phyloP scores from a whole-genome alignment of 2,797 vertebrate genomes.

The Cuculus canorus region DNA sequence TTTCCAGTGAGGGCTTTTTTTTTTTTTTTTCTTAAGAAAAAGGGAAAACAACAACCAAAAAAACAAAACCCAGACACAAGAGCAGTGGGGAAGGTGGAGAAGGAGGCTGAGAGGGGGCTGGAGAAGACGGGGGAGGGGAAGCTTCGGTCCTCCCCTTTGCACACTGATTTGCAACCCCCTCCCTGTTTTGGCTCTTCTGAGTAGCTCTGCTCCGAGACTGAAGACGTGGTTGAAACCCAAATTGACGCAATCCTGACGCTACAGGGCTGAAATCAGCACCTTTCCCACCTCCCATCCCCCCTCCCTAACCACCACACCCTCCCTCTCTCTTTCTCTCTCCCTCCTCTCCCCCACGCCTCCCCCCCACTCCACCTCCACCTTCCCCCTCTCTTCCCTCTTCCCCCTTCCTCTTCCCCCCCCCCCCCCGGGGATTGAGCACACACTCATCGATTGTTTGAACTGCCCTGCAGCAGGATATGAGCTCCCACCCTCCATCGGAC shows the following conservation, averaged over 20 bases:
- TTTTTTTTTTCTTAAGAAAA: too few relatives aligned
- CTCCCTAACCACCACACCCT: neutral
- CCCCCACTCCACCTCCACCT: constrained; percentile 45
- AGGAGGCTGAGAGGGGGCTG: neutral
- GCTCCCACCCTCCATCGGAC: constrained; percentile 16
- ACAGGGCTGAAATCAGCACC: constrained; percentile 85
- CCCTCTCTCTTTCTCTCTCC: neutral
- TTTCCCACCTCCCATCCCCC: constrained; percentile 46
- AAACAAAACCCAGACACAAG: neutral
- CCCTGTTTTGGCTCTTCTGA: constrained; percentile 81
- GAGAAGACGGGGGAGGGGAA: constrained; percentile 34
- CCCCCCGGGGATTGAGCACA: constrained; percentile 67
- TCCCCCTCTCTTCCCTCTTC: neutral
- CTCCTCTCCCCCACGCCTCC: neutral
- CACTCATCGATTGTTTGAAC: constrained; percentile 81
- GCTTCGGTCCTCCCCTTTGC: constrained; percentile 53
- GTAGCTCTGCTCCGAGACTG: constrained; percentile 72
- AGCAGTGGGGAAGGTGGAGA: neutral
- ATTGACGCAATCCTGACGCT: constrained; percentile 97
- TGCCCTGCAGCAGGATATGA: constrained; percentile 72
- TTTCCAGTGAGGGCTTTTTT: neutral
- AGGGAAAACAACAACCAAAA: neutral
- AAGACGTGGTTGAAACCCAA: constrained; percentile 79
- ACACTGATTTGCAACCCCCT: constrained; percentile 70
- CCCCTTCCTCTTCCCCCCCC: constrained; percentile 31